phyloP scores from a whole-genome alignment of 2,888 invertebrate genomes.

The Caenorhabditis plicata region DNA sequence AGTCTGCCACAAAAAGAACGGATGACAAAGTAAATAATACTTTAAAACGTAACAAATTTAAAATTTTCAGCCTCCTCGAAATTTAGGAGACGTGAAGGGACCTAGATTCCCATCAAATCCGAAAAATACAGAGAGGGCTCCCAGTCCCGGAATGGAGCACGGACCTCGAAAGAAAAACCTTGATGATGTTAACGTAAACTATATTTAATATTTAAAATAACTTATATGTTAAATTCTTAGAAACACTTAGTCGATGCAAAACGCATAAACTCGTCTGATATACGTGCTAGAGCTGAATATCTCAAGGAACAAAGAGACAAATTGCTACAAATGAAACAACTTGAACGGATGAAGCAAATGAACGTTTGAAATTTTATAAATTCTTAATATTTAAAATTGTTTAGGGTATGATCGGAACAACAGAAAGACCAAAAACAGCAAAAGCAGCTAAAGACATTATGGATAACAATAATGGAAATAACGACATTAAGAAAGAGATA shows the following conservation, averaged over 20 bases:
- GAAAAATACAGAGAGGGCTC: background rate
- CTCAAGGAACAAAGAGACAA: conserved; percentile 86
- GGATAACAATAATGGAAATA: conserved; percentile 19
- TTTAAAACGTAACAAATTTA: too few relatives aligned
- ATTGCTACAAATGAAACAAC: conserved; percentile 83
- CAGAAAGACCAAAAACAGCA: conserved; percentile 50
- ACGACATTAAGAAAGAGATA: conserved; percentile 19
- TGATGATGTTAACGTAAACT: conserved; percentile 37
- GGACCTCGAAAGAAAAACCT: conserved; percentile 38
- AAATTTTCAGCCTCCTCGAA: too few relatives aligned
- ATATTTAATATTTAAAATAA: background rate
- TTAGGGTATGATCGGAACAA: too few relatives aligned
- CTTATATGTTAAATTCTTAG: conserved; percentile 12
- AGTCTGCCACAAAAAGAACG: conserved; percentile 8
- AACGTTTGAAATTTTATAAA: conserved; percentile 12
- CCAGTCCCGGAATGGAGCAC: conserved; percentile 24
- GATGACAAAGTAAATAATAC: conserved; percentile 5
- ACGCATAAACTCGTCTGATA: conserved; percentile 49
- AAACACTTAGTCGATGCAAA: conserved; percentile 27
- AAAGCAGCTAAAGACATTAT: conserved; percentile 45
- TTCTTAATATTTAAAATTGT: background rate
- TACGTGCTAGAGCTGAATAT: conserved; percentile 81
- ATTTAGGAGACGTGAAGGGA: background rate
- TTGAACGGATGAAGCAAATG: conserved; percentile 76
- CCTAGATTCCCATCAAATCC: background rate